Evolutionary conservation across 2,888 invertebrate species (phyloP), one percentile per base, ranked within the genome.

Genomic region (Agrochola litura): DNA sequence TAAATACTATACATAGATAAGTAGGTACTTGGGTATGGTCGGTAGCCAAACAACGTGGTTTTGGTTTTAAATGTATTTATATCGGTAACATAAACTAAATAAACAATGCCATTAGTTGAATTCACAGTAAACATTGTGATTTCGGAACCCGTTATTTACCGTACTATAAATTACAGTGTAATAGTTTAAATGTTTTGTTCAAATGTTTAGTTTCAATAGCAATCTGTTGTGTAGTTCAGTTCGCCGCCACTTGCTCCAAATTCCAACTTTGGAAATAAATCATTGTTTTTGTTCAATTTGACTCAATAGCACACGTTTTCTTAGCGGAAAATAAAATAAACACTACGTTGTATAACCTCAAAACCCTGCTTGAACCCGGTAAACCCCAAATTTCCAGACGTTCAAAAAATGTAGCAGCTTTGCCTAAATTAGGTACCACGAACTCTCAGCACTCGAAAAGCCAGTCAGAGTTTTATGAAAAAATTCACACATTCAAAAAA

Each of bases 151-250:
- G 63, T 67, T 82, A 77, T 76, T 86, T 83, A 78, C 63, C 25
- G 60, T 68, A 43, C 66, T 63, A 73, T 86, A 88, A 88, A 86
- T 83, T 74, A 77, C 61, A 41, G 52, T 14, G 69, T 72, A 72
- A 77, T 80, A 86, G 78, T 88, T 81, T 73, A 71, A 86, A 88
- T 79, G 84, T 79, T 86, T 86, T 74, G 75, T 71, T 81, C 54
- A 60, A 86, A 49, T 64, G 76, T 76, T 85, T 82, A 67, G 64
- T 54, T 78, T 73, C 63, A 77, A 71, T 70, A 67, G 43, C 63
- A 72, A 41, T 16, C 64, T 79, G 76, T 80, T 86, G 61, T 75
- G 25, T 71, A 63, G 61, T 70, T 67, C 67, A 71, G 76, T 68
- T 69, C 6, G n/a, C 41, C 10, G 25, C 43, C 22, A 61, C 68